phyloP scores from a whole-genome alignment of 2,888 invertebrate species.

The Phragmatobia fuliginosa region DNA sequence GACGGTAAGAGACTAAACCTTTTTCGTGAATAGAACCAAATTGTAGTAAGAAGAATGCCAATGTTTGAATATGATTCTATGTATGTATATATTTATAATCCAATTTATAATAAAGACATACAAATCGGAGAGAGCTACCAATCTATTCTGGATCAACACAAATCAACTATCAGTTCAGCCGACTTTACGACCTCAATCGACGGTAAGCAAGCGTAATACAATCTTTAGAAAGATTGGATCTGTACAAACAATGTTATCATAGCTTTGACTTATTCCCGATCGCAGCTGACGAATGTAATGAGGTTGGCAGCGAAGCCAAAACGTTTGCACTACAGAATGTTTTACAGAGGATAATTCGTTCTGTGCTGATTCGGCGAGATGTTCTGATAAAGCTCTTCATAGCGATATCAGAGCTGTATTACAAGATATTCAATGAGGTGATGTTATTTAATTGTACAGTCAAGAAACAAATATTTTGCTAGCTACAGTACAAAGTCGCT shows the following conservation, averaged over 20 bases:
- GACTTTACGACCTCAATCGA: conserved; percentile 24
- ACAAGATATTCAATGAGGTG: neutral
- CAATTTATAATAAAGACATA: conserved; percentile 7
- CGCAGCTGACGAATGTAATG: conserved; percentile 37
- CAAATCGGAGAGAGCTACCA: neutral
- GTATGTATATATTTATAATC: neutral
- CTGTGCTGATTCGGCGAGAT: conserved; percentile 5
- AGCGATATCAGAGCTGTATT: neutral
- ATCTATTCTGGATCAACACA: neutral
- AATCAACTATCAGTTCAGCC: conserved; percentile 1
- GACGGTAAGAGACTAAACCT: neutral
- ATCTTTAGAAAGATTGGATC: conserved; percentile 44
- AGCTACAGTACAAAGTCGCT: neutral
- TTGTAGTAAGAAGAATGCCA: neutral
- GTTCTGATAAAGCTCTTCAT: neutral
- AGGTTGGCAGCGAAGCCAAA: conserved; percentile 34
- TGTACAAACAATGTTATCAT: conserved; percentile 41
- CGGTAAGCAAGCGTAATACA: conserved; percentile 45
- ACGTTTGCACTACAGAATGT: conserved; percentile 17
- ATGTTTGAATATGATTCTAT: neutral
- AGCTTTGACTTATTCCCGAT: conserved; percentile 47
- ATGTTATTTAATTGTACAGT: conserved; percentile 3
- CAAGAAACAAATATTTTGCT: neutral
- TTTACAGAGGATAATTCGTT: conserved; percentile 25
- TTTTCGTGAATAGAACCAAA: neutral